Conservation (phyloP, 2,888 invertebrate species). For the Limenitis camilla region DNA sequence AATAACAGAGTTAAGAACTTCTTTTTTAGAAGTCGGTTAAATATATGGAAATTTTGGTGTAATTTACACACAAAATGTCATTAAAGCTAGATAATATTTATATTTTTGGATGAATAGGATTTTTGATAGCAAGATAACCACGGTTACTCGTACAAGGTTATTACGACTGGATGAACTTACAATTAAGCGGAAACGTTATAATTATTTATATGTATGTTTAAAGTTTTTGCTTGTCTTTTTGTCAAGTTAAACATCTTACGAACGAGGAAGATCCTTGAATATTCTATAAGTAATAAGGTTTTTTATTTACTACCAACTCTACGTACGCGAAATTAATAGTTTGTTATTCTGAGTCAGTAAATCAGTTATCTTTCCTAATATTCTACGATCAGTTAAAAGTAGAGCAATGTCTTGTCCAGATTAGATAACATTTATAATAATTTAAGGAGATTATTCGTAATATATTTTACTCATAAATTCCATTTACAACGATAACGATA, state of each 20-base stretch:
- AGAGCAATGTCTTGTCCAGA: conserved; percentile 2
- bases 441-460: conserved; percentile 5
- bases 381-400: neutral
- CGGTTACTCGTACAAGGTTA: no score
- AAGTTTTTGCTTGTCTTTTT: conserved; percentile 14
- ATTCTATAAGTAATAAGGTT: conserved; percentile 3
- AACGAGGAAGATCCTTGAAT: conserved; percentile 21
- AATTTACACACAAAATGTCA: no score
- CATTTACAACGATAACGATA: conserved; percentile 5
- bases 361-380: neutral
- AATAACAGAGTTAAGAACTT: no score
- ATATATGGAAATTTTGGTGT: no score
- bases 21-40: no score
- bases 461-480: conserved; percentile 1
- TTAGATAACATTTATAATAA: conserved; percentile 9
- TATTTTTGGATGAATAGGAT: no score
- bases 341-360: neutral
- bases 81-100: no score
- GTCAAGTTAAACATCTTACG: conserved; percentile 7
- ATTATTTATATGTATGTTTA: no score
- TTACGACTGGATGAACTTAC: no score
- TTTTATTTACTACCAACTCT: neutral
- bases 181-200: no score
- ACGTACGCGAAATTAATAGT: neutral
- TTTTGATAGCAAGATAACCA: no score